phyloP scores from a whole-genome alignment of 2,888 invertebrate genomes.

The Agrotis exclamationis region DNA sequence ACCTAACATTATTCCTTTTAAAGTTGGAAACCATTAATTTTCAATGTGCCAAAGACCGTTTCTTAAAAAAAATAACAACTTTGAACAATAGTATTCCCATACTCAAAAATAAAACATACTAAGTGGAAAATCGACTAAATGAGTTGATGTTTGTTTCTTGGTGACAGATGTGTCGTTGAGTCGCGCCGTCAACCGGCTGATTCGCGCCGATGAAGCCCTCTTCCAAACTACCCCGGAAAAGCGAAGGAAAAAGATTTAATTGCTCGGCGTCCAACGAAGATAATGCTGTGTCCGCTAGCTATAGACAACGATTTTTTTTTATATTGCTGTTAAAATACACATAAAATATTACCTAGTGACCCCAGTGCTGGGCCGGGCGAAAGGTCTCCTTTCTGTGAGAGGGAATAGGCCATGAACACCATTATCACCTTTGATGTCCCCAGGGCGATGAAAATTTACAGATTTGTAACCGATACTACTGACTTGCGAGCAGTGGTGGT shows the following conservation, averaged over 20 bases:
- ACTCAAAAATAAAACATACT: constrained; percentile 15
- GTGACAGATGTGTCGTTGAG: constrained; percentile 89
- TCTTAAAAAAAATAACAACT: neutral
- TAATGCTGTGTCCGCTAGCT: constrained; percentile 39
- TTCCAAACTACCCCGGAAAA: constrained; percentile 88
- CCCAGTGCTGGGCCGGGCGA: neutral
- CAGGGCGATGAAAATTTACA: too few relatives aligned
- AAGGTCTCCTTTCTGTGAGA: neutral
- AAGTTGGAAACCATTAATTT: neutral
- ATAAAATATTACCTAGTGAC: neutral
- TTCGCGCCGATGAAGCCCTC: constrained; percentile 86
- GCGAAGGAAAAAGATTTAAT: constrained; percentile 88
- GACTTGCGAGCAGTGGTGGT: too few relatives aligned
- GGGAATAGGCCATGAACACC: neutral
- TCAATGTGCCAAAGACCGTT: neutral
- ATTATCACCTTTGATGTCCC: too few relatives aligned
- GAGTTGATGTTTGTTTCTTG: constrained; percentile 73
- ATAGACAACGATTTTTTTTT: constrained; percentile 20
- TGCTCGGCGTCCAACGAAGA: constrained; percentile 29
- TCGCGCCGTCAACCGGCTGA: constrained; percentile 88
- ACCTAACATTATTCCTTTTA: too few relatives aligned
- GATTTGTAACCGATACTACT: too few relatives aligned
- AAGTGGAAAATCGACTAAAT: constrained; percentile 46
- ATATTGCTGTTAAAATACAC: neutral
- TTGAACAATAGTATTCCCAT: constrained; percentile 61